These are phyloP conservation scores for Matsumurasca onukii DNA, from an alignment of 1,140 invertebrate genomes.

Conservation along the genomic window DNA sequence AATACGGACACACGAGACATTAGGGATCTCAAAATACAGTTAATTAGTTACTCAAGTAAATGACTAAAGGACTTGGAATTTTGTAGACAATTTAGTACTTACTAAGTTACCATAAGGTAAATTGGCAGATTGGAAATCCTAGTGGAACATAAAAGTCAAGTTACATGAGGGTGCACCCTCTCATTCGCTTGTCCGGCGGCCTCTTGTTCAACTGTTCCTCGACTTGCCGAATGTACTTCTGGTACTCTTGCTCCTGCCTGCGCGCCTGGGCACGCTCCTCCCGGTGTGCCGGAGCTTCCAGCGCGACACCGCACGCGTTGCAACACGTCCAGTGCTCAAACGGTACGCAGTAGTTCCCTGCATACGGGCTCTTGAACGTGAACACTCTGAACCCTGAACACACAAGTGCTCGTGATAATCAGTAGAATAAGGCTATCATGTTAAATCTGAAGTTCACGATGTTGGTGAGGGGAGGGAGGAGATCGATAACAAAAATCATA, in stretches of 20 bases:
- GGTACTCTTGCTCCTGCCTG: constrained; percentile 41
- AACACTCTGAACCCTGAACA: constrained; percentile 53
- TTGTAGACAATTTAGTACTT: too few species aligned
- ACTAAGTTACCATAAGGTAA: too few species aligned
- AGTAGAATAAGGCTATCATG: background rate
- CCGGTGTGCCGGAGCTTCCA: constrained; percentile 52
- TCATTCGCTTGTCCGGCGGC: background rate
- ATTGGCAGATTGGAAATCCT: too few species aligned
- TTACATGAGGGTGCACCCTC: background rate
- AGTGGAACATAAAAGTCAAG: too few species aligned
- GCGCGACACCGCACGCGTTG: constrained; percentile 49
- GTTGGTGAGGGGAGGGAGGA: background rate
- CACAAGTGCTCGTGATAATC: constrained; percentile 15
- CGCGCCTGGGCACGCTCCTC: constrained; percentile 47
- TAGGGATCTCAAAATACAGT: too few species aligned
- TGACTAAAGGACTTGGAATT: too few species aligned
- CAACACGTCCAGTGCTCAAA: constrained; percentile 57
- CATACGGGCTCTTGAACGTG: constrained; percentile 55
- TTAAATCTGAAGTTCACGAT: too few species aligned
- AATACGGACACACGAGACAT: too few species aligned
- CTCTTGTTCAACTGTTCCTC: background rate
- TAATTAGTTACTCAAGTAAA: too few species aligned
- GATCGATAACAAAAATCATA: background rate
- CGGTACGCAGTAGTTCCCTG: constrained; percentile 57
- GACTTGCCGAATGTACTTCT: constrained; percentile 33